Evolutionary conservation across 2,113 vertebrate genomes (phyloP).

Genomic region (Asarcornis scutulata): DNA sequence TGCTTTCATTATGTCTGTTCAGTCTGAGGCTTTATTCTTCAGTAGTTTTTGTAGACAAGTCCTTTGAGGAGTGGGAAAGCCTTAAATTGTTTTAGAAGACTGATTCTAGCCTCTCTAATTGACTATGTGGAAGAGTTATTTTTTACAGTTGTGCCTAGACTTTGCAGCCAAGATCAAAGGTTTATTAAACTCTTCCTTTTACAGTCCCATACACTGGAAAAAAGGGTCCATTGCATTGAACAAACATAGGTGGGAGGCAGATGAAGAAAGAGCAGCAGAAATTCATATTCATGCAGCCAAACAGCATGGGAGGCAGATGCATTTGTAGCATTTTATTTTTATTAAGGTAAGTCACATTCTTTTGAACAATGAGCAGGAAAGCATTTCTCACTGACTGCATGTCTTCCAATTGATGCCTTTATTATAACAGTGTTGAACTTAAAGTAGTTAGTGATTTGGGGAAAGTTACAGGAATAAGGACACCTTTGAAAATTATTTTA

Average conservation of each 20-base stretch:
- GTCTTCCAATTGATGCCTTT: background rate
- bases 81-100: background rate
- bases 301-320: background rate
- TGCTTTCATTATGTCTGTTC: background rate
- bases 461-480: background rate
- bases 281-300: background rate
- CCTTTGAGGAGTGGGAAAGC: background rate
- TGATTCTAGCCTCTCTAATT: background rate
- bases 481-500: background rate
- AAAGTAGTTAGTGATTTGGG: background rate
- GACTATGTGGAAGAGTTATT: fast-evolving
- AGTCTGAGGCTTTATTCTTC: background rate
- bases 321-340: background rate
- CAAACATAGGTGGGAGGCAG: background rate
- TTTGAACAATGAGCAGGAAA: background rate
- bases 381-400: background rate
- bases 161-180: background rate
- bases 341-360: background rate
- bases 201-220: background rate
- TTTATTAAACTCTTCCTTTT: background rate
- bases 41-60: background rate
- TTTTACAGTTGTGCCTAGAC: background rate
- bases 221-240: background rate
- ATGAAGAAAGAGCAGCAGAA: background rate
- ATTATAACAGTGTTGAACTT: background rate